phyloP scores from a whole-genome alignment of 1,140 invertebrate species.

The Brachionus calyciflorus region DNA sequence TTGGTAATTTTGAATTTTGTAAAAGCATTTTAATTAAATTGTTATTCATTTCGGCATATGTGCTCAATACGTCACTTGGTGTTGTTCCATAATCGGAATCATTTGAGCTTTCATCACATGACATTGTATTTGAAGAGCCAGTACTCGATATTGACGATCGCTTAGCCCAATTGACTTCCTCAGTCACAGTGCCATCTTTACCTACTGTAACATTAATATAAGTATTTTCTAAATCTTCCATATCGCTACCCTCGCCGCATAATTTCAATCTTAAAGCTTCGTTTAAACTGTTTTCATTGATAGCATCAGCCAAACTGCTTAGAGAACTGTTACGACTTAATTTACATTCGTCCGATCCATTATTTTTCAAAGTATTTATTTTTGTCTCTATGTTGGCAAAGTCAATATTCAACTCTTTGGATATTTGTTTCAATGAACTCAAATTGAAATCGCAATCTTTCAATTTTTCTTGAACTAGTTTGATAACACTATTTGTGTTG shows the following conservation, averaged over 20 bases:
- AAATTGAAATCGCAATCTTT: conserved; percentile 42
- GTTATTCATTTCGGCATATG: conserved; percentile 3
- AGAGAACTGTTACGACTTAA: conserved; percentile 3
- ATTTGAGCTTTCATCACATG: conserved; percentile 16
- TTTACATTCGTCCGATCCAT: background rate
- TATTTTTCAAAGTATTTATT: background rate
- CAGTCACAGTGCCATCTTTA: background rate
- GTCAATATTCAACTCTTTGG: conserved; percentile 39
- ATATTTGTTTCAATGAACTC: conserved; percentile 31
- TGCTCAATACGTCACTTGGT: background rate
- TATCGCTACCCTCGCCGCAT: background rate
- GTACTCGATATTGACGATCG: conserved; percentile 35
- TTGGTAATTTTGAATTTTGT: conserved; percentile 18
- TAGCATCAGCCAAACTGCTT: background rate
- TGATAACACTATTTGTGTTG: conserved; percentile 31
- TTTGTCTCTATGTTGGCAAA: conserved; percentile 30
- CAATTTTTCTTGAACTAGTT: conserved; percentile 28
- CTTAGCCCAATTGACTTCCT: conserved; percentile 33
- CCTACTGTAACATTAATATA: conserved; percentile 8
- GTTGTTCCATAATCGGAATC: conserved; percentile 16
- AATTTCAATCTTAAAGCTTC: background rate
- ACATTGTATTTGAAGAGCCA: background rate
- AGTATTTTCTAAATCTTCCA: conserved; percentile 13
- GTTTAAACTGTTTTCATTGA: background rate
- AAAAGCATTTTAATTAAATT: conserved; percentile 24